phyloP scores from a whole-genome alignment of 2,888 invertebrate genomes.

The Ichneumoninae sp. region DNA sequence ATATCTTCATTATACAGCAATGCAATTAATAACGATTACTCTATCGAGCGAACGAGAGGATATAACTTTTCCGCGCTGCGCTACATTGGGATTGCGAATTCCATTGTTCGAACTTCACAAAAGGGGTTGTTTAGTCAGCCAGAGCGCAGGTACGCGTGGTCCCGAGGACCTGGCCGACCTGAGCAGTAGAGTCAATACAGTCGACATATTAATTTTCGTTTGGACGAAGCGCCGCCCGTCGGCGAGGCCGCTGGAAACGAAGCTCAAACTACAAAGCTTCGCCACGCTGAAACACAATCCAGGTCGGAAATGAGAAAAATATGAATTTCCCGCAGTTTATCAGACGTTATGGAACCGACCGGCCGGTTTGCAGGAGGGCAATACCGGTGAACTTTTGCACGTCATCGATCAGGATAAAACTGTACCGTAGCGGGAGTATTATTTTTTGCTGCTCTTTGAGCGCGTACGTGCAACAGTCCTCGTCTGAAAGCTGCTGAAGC shows the following conservation, averaged over 20 bases:
- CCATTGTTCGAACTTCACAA: slow-evolving; percentile 61
- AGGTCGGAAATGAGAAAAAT: slow-evolving; percentile 30
- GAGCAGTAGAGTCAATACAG: slow-evolving; percentile 43
- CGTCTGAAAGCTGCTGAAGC: neutral
- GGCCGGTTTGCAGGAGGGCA: neutral
- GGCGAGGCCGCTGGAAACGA: neutral
- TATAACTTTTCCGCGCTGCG: slow-evolving; percentile 26
- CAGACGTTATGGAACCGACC: neutral
- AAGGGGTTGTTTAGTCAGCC: slow-evolving; percentile 57
- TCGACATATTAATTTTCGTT: slow-evolving; percentile 51
- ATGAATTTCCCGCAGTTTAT: neutral
- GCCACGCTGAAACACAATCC: slow-evolving; percentile 8
- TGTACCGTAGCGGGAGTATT: neutral
- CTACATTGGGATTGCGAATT: slow-evolving; percentile 53
- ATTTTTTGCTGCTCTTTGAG: neutral
- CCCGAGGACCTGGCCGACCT: slow-evolving; percentile 4
- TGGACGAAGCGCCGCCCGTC: neutral
- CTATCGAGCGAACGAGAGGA: slow-evolving; percentile 11
- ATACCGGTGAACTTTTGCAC: slow-evolving; percentile 5
- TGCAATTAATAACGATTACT: slow-evolving; percentile 64
- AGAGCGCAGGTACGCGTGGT: neutral
- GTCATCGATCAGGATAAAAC: slow-evolving; percentile 43
- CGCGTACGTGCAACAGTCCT: slow-evolving; percentile 2
- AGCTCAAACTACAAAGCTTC: neutral
- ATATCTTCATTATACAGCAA: slow-evolving; percentile 37